These are phyloP conservation scores for Pammene fasciana DNA, from an alignment of 2,888 invertebrate genomes.

Conservation along the genomic window DNA sequence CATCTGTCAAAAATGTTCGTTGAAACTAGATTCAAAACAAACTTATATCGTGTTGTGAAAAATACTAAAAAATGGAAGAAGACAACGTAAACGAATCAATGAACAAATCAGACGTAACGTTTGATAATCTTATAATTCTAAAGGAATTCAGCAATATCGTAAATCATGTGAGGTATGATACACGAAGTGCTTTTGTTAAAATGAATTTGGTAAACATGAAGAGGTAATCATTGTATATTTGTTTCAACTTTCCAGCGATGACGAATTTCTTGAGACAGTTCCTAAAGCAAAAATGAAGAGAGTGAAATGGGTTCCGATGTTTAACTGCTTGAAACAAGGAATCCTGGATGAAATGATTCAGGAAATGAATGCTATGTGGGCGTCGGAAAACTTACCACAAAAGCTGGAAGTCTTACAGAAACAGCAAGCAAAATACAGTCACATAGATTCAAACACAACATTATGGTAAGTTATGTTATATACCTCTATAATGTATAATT, in stretches of 20 bases:
- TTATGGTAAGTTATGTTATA: slow-evolving; percentile 57
- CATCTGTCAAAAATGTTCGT: slow-evolving; percentile 29
- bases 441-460: slow-evolving; percentile 55
- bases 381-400: slow-evolving; percentile 71
- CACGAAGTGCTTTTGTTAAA: not conserved
- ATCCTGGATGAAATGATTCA: slow-evolving; percentile 73
- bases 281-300: slow-evolving; percentile 70
- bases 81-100: slow-evolving; percentile 29
- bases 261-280: slow-evolving; percentile 75
- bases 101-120: slow-evolving; percentile 57
- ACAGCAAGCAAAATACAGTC: slow-evolving; percentile 70
- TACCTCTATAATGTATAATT: not conserved
- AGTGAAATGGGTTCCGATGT: slow-evolving; percentile 77
- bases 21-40: slow-evolving; percentile 36
- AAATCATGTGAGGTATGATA: slow-evolving; percentile 67
- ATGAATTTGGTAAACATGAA: slow-evolving; percentile 1
- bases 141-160: slow-evolving; percentile 75
- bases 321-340: slow-evolving; percentile 71
- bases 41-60: slow-evolving; percentile 16
- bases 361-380: slow-evolving; percentile 75
- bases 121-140: slow-evolving; percentile 72
- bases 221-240: not conserved
- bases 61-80: slow-evolving; percentile 29
- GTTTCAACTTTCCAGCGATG: slow-evolving; percentile 58
- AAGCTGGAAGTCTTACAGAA: slow-evolving; percentile 70